phyloP scores from a whole-genome alignment of 1,140 invertebrate species.

The Microplitis demolitor region DNA sequence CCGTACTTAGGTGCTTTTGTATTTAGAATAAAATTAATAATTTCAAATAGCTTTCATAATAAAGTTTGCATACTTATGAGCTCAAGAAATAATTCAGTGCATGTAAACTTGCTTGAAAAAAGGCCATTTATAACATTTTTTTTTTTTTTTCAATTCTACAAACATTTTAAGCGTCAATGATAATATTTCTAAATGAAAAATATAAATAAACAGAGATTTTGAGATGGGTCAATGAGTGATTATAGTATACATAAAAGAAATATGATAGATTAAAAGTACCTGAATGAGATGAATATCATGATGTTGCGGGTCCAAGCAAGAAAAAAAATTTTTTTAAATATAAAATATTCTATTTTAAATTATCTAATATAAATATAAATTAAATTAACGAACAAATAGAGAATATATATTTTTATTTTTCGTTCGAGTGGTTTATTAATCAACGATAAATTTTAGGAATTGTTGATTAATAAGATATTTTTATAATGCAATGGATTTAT shows the following conservation, averaged over 20 bases:
- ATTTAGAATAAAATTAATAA: neutral
- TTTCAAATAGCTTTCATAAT: conserved; percentile 11
- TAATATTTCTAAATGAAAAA: conserved; percentile 6
- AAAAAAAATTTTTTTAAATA: neutral
- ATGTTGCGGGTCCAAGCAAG: conserved; percentile 23
- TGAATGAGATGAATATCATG: conserved; percentile 23
- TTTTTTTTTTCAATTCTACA: neutral
- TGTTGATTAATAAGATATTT: conserved; percentile 24
- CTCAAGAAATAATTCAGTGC: conserved; percentile 11
- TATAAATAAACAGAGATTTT: conserved; percentile 10
- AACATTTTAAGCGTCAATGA: neutral
- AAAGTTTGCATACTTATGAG: conserved; percentile 1
- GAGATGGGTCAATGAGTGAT: conserved; percentile 25
- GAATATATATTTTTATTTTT: neutral
- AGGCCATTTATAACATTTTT: neutral
- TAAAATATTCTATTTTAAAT: conserved; percentile 1
- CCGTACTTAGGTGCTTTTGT: neutral
- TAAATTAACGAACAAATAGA: neutral
- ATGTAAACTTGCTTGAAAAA: conserved; percentile 25
- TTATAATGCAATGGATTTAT: conserved; percentile 21
- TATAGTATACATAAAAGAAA: conserved; percentile 12
- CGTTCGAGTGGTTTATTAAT: neutral
- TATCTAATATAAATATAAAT: conserved; percentile 4
- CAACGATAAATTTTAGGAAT: conserved; percentile 10
- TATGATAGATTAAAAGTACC: conserved; percentile 26